These are phyloP conservation scores for Anguilla obscura DNA, from an alignment of 2,797 vertebrate genomes.

Conservation along the genomic window DNA sequence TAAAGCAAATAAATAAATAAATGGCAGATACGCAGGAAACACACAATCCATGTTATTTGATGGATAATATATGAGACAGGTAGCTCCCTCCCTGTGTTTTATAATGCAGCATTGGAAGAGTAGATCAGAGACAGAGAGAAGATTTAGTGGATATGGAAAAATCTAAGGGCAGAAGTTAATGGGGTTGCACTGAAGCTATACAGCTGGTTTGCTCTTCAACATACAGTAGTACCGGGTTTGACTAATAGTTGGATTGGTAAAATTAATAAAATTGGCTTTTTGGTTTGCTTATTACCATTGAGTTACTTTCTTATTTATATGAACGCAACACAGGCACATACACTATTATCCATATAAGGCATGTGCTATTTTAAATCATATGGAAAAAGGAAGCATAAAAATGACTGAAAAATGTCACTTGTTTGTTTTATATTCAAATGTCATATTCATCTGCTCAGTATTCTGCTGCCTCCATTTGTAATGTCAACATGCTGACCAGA, in stretches of 20 bases:
- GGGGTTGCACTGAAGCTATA: not conserved
- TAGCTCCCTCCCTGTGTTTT: no score
- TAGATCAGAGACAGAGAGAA: not conserved
- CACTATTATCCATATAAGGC: not conserved
- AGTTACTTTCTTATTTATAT: not conserved
- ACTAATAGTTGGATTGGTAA: not conserved
- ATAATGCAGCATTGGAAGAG: not conserved
- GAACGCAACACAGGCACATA: not conserved
- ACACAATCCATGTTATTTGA: no score
- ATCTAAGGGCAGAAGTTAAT: not conserved
- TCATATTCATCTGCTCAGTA: not conserved
- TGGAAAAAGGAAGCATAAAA: not conserved
- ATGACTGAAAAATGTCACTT: not conserved
- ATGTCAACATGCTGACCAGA: not conserved
- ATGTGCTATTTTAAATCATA: not conserved
- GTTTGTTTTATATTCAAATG: not conserved
- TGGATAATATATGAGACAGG: no score
- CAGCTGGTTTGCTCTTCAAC: not conserved
- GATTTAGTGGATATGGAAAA: not conserved
- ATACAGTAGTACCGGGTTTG: not conserved
- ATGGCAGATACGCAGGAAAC: no score
- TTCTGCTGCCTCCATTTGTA: not conserved
- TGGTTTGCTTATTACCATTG: not conserved
- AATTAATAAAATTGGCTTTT: not conserved
- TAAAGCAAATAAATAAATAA: no score